Base-by-base conservation (phyloP, 2,888 invertebrate genomes). In the Nebria salina region DNA sequence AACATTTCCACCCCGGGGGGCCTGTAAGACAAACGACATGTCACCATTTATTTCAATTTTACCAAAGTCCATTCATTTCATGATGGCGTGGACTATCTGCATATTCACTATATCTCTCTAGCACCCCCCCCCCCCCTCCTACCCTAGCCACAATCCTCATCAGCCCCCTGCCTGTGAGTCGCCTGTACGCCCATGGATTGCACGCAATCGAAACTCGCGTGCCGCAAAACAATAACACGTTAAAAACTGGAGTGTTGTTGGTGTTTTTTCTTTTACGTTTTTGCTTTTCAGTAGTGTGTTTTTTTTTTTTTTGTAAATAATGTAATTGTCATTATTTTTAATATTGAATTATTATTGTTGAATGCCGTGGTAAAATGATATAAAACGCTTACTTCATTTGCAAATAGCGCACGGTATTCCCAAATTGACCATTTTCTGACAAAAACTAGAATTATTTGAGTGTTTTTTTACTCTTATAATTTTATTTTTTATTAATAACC, bases 291-390 rank as follows among this genome's bases (percentile, higher is more conserved):
- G 68, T 68, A 1, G 20, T 20, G 20, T 20, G 20, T 66, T 66
- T 66, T 15, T 68, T 73, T 41, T n/a, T 42, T 73, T 75, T 80
- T 75, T 80, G 80, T 80, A 80, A 80, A 80, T 80, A 80, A 80
- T 80, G 80, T 80, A 80, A 80, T 80, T 80, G 80, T 80, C 80
- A 80, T 80, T 80, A 80, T 80, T 80, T 80, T 80, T 80, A 80
- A 80, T 80, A 80, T 80, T 80, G 80, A 80, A 80, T 80, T 80
- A 80, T 80, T 80, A 80, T 80, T 80, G 80, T 80, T 80, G 80
- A 75, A 80, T 80, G 80, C 75, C 80, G 80, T 80, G 80, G 80
- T 75, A 80, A 80, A 75, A 80, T 80, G 80, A 80, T 80, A 80
- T 80, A 80, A 80, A 80, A 64, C 75, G 75, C 68, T 80, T 66